Evolutionary conservation across 2,888 invertebrate genomes (phyloP), one percentile per base, ranked within the genome.

Genomic region (Hydropsyche betteni): DNA sequence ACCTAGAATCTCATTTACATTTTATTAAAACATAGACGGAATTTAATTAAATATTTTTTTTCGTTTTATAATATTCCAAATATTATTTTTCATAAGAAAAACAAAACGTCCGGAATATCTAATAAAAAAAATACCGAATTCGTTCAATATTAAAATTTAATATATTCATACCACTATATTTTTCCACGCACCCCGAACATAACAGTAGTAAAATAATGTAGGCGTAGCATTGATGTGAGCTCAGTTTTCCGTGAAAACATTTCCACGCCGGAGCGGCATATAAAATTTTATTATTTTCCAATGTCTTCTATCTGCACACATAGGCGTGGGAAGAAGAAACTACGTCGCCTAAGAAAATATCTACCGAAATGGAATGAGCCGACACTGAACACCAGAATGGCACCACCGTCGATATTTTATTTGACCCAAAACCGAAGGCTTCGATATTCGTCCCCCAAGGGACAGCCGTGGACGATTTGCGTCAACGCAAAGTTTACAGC

Each of bases 361-460:
- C 58, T 8, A 34, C 8, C 12, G 34, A 53, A 68, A 68, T 38
- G 52, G 51, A 75, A 73, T 38, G 69, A 50, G 71, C 50, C 74
- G 74, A 72, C 36, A 55, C 73, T 70, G 68, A 69, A 76, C 78
- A 75, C 50, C 69, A 75, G 75, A 75, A 77, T 50, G 61, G 75
- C 61, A 68, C 69, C 36, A 36, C 74, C 73, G 75, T 78, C 78
- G 77, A 78, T 78, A 78, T 77, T 78, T 78, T 78, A 78, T 78
- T 78, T 78, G 76, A 69, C 71, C 68, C 69, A 14, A 53, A 51
- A 34, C 70, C 68, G 58, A 2, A 24, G 24, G 72, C 71, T 69
- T 58, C 73, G 72, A 75, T 75, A 68, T 75, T 74, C 70, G 51
- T 50, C 73, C 76, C 75, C 55, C 36, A 38, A 69, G 70, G 74